These are phyloP conservation scores for Eulithis testata DNA, from an alignment of 2,888 invertebrate genomes.

Conservation along the genomic window DNA sequence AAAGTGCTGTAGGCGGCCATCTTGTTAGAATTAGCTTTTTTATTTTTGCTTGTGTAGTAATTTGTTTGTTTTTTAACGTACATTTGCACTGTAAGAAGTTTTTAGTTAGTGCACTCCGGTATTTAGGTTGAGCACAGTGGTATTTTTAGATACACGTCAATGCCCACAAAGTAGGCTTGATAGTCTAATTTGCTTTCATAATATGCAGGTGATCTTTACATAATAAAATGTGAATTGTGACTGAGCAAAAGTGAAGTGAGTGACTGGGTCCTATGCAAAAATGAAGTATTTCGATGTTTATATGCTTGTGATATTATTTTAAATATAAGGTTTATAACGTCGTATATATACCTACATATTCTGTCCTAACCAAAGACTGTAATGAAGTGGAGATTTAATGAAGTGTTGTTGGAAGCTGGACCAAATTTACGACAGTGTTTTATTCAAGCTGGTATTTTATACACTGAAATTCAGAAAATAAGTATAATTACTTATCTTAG, in stretches of 20 bases:
- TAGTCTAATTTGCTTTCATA: slow-evolving; percentile 21
- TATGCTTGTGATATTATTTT: slow-evolving; percentile 80
- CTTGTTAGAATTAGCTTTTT: slow-evolving; percentile 48
- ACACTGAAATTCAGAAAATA: slow-evolving; percentile 12
- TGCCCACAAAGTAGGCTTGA: slow-evolving; percentile 17
- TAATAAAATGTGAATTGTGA: slow-evolving; percentile 2
- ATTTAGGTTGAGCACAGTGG: slow-evolving; percentile 45
- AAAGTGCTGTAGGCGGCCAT: slow-evolving; percentile 56
- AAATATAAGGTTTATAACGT: slow-evolving; percentile 73
- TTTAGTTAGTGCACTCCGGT: slow-evolving; percentile 54
- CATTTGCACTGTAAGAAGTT: slow-evolving; percentile 33
- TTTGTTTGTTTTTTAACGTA: slow-evolving; percentile 43
- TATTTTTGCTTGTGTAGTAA: slow-evolving; percentile 47
- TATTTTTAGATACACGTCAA: slow-evolving; percentile 29
- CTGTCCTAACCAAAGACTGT: slow-evolving; percentile 83
- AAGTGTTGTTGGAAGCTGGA: slow-evolving; percentile 74
- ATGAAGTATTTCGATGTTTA: slow-evolving; percentile 60
- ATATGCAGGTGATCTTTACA: slow-evolving; percentile 6
- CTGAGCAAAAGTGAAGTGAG: slow-evolving; percentile 45
- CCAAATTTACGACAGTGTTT: slow-evolving; percentile 65
- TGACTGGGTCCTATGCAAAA: slow-evolving; percentile 52
- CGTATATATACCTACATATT: slow-evolving; percentile 61
- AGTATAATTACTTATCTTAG: slow-evolving; percentile 37
- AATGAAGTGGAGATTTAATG: slow-evolving; percentile 67
- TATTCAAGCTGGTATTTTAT: slow-evolving; percentile 41